These are phyloP conservation scores for Dysmachus trigonus DNA, from an alignment of 2,888 invertebrate species.

Conservation along the genomic window DNA sequence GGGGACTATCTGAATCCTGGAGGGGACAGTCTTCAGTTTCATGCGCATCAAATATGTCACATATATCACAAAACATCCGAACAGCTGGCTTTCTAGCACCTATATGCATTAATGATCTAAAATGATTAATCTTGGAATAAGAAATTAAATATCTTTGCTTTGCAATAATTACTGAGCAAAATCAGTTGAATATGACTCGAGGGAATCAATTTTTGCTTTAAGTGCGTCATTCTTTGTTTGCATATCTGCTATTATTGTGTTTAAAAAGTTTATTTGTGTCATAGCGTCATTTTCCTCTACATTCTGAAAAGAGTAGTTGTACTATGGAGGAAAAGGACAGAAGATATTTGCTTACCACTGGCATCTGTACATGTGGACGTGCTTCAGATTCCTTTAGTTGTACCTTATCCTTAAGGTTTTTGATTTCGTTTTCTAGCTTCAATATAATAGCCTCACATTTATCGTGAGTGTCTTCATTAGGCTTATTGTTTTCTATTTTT, in stretches of 20 bases:
- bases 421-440: background rate
- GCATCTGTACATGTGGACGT: background rate
- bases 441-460: conserved; percentile 9
- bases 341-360: background rate
- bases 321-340: background rate
- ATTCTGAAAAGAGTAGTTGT: conserved; percentile 51
- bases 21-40: conserved; percentile 97
- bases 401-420: background rate
- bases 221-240: conserved; percentile 90
- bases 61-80: conserved; percentile 95
- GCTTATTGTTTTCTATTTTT: conserved; percentile 10
- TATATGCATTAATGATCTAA: conserved; percentile 61
- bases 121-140: background rate
- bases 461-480: background rate
- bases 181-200: conserved; percentile 68
- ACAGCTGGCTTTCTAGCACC: conserved; percentile 70
- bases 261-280: conserved; percentile 87
- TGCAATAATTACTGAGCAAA: conserved; percentile 65
- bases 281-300: conserved; percentile 64
- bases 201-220: conserved; percentile 78
- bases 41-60: conserved; percentile 94
- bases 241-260: conserved; percentile 96
- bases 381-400: background rate
- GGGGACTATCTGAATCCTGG: conserved; percentile 74
- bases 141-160: background rate